A percentile compares a stretch with the other conserved stretches of the same genome.
Conservation (phyloP, 2,888 invertebrate species). For the Ramazzottius varieornatus region DNA sequence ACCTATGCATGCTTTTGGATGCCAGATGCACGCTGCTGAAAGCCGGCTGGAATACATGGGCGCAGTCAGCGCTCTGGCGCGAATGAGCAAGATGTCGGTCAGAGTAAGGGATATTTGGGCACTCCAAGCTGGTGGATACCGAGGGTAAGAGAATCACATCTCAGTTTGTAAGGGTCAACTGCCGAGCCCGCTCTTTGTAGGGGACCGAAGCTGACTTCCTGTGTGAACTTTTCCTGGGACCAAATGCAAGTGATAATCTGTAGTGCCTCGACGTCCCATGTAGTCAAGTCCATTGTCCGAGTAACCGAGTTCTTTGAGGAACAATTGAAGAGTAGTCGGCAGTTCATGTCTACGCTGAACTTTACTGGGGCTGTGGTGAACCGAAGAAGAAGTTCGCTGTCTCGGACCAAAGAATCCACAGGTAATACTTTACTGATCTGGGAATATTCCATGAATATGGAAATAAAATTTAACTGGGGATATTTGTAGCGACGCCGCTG, state of each 20-base stretch:
- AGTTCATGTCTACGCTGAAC: neutral
- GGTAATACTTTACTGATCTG: neutral
- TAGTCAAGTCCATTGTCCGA: constrained; percentile 84
- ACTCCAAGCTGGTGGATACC: neutral
- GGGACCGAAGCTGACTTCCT: neutral
- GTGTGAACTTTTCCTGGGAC: constrained; percentile 43
- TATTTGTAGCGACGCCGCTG: neutral
- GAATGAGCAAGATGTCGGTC: constrained; percentile 53
- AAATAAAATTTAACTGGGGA: no score
- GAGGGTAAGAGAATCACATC: neutral
- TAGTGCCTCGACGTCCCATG: constrained; percentile 80
- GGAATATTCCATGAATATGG: no score
- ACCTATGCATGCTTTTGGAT: constrained; percentile 58
- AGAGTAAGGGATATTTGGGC: constrained; percentile 60
- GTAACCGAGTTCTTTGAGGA: constrained; percentile 91
- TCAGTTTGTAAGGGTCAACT: no score
- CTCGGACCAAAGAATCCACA: neutral
- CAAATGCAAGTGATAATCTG: constrained; percentile 87
- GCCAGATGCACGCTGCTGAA: constrained; percentile 57
- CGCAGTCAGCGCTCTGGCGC: constrained; percentile 67
- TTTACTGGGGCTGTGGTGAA: neutral
- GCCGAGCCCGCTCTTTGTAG: no score
- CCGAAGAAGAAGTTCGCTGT: neutral
- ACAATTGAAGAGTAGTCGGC: constrained; percentile 51
- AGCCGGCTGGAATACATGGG: constrained; percentile 91